These are phyloP conservation scores for Pandemis cinnamomeana DNA, from an alignment of 2,888 invertebrate species.

Conservation along the genomic window DNA sequence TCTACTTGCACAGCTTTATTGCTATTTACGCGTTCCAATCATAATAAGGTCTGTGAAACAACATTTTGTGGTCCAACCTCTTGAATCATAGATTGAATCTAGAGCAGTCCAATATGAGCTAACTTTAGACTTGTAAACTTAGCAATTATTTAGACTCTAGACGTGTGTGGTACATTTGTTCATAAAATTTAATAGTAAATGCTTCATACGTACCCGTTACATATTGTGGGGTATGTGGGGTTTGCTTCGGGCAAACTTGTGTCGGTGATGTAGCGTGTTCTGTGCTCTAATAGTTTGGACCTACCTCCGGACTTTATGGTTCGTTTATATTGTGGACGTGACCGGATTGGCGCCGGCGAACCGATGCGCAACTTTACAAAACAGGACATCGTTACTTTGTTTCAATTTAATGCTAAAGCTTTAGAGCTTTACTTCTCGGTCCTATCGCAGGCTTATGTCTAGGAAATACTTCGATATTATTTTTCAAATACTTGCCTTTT, in stretches of 20 bases:
- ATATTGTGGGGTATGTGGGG: slow-evolving; percentile 13
- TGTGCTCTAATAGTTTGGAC: slow-evolving; percentile 25
- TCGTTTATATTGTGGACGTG: slow-evolving; percentile 40
- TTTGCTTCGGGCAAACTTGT: slow-evolving; percentile 36
- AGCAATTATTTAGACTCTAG: slow-evolving; percentile 19
- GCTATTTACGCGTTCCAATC: slow-evolving; percentile 22
- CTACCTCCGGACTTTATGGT: slow-evolving; percentile 35
- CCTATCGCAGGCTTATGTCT: neutral
- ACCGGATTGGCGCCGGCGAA: slow-evolving; percentile 20
- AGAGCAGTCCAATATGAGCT: neutral
- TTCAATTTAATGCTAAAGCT: slow-evolving; percentile 33
- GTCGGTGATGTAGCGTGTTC: slow-evolving; percentile 26
- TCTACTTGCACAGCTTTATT: slow-evolving; percentile 27
- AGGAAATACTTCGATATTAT: neutral
- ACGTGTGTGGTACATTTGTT: slow-evolving; percentile 31
- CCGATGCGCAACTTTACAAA: slow-evolving; percentile 27
- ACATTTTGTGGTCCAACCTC: neutral
- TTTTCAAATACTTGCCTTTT: neutral
- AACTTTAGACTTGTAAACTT: slow-evolving; percentile 7
- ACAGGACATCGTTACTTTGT: slow-evolving; percentile 39
- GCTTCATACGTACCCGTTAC: slow-evolving; percentile 8
- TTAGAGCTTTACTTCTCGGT: neutral
- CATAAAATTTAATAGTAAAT: slow-evolving; percentile 32
- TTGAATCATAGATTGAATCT: neutral
- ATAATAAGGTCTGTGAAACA: neutral